A percentile compares a stretch with the other conserved stretches of the same genome.
Conservation (phyloP, 1,140 invertebrate genomes). For the Sinella curviseta region DNA sequence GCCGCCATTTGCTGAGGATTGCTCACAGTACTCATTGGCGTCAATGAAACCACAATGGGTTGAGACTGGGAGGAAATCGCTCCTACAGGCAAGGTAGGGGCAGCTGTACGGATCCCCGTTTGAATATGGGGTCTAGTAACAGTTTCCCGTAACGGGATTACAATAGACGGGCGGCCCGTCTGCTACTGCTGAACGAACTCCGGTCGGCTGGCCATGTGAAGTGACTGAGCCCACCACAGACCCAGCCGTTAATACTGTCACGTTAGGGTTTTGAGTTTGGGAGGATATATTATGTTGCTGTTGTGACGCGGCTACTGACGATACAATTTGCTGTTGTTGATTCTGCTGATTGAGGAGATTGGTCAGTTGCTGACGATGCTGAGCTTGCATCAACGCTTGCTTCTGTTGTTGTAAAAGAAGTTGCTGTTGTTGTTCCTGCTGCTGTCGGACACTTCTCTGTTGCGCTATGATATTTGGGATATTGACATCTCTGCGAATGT, state of each 20-base stretch:
- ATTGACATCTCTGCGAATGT: neutral
- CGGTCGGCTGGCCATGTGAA: no score
- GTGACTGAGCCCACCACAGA: no score
- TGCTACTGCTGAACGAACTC: neutral
- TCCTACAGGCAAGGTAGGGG: neutral
- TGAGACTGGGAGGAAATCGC: neutral
- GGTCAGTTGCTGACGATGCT: neutral
- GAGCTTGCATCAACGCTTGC: neutral
- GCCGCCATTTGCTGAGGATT: neutral
- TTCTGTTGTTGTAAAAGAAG: neutral
- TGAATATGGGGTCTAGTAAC: neutral
- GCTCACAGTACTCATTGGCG: neutral
- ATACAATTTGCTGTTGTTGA: neutral
- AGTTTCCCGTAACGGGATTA: neutral
- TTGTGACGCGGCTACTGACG: neutral
- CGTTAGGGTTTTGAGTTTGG: neutral
- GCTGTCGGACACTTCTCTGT: neutral
- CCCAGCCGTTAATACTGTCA: neutral
- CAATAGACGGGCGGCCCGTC: neutral
- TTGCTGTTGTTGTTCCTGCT: neutral
- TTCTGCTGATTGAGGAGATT: neutral
- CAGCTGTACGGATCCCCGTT: neutral
- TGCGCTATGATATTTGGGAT: neutral
- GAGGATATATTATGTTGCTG: neutral
- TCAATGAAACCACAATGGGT: neutral